These are phyloP conservation scores for Episyrphus balteatus DNA, from an alignment of 1,140 invertebrate genomes.

Conservation along the genomic window DNA sequence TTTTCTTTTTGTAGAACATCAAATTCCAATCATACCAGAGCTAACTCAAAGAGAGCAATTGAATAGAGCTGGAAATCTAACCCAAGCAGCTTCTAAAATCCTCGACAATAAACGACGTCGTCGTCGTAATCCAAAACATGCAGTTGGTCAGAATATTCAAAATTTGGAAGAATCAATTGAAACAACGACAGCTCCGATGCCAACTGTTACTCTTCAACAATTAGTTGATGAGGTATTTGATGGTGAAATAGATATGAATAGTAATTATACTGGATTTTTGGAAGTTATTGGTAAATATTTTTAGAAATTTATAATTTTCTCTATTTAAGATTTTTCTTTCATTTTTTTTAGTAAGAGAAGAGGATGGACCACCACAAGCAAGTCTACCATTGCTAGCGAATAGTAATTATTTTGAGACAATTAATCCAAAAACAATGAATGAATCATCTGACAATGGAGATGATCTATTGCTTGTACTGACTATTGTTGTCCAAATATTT, in stretches of 20 bases:
- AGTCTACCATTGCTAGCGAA: slow-evolving; percentile 37
- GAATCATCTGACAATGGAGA: slow-evolving; percentile 20
- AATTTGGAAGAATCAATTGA: neutral
- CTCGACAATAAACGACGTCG: slow-evolving; percentile 17
- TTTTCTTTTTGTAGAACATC: neutral
- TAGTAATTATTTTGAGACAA: slow-evolving; percentile 46
- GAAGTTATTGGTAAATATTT: slow-evolving; percentile 56
- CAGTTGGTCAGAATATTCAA: slow-evolving; percentile 1
- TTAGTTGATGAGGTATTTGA: slow-evolving; percentile 43
- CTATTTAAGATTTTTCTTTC: neutral
- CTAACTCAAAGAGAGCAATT: slow-evolving; percentile 17
- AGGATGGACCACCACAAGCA: slow-evolving; percentile 1
- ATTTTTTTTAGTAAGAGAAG: slow-evolving; percentile 18
- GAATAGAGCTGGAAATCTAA: slow-evolving; percentile 21
- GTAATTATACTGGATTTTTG: slow-evolving; percentile 73
- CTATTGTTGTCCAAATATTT: slow-evolving; percentile 40
- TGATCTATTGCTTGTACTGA: slow-evolving; percentile 22
- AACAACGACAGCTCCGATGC: neutral
- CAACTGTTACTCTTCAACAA: slow-evolving; percentile 5
- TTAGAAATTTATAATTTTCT: no score
- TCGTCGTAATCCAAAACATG: slow-evolving; percentile 18
- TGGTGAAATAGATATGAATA: slow-evolving; percentile 57
- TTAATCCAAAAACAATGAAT: slow-evolving; percentile 28
- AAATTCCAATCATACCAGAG: neutral
- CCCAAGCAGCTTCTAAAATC: slow-evolving; percentile 26